These are phyloP conservation scores for Aelia acuminata DNA, from an alignment of 2,888 invertebrate genomes.

Conservation along the genomic window DNA sequence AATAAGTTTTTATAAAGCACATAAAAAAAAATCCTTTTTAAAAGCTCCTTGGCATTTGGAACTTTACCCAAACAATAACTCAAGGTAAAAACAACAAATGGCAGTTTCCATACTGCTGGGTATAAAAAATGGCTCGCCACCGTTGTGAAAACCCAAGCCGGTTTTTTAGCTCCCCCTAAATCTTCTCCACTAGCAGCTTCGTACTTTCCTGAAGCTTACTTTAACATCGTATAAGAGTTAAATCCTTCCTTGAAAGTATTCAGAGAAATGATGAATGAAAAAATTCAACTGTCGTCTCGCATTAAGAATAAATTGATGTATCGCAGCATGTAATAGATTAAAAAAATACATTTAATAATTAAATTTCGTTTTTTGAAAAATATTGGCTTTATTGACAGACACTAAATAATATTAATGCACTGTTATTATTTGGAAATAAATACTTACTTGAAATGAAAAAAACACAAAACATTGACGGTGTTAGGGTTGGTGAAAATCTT, in stretches of 20 bases:
- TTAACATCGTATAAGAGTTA: not conserved
- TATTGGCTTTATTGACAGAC: too few relatives aligned
- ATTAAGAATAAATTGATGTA: too few relatives aligned
- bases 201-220: not conserved
- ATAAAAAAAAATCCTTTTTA: conserved; percentile 3
- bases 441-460: too few relatives aligned
- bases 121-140: conserved; percentile 20
- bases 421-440: too few relatives aligned
- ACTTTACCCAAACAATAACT: conserved; percentile 25
- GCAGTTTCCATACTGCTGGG: conserved; percentile 1
- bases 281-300: too few relatives aligned
- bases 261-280: not conserved
- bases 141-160: not conserved
- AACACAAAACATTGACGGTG: too few relatives aligned
- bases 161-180: not conserved
- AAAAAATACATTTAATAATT: too few relatives aligned
- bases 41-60: not conserved
- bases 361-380: too few relatives aligned
- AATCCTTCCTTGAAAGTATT: not conserved
- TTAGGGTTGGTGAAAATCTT: too few relatives aligned
- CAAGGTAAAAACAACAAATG: conserved; percentile 31
- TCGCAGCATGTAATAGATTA: too few relatives aligned
- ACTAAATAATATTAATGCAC: too few relatives aligned
- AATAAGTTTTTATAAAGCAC: not conserved
- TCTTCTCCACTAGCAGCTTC: not conserved